Percentiles rank a stretch among this genome's conserved stretches.
Conservation (phyloP, 64 coral and sea anemone genomes). For the Astreopora myriophthalma region DNA sequence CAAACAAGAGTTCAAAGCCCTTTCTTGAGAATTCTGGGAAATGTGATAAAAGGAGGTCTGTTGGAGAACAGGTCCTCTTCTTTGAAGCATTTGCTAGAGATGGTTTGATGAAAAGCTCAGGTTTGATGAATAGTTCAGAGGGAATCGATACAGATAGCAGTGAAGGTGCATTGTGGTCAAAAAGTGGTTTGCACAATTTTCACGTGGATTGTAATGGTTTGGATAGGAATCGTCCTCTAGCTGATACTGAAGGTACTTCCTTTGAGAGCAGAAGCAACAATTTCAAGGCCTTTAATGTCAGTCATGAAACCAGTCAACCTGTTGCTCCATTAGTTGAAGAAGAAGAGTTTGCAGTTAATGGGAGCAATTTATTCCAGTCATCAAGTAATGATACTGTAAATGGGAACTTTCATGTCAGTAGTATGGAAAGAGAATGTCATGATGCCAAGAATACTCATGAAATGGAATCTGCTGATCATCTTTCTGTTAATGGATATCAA, state of each 20-base stretch:
- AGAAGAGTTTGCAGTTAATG: constrained; percentile 13
- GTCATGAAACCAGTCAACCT: background rate
- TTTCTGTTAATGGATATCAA: background rate
- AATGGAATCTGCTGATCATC: background rate
- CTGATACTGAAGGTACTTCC: background rate
- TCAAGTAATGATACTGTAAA: background rate
- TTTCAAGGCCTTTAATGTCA: background rate
- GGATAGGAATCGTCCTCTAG: background rate
- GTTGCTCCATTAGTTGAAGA: constrained; percentile 7
- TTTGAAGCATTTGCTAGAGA: constrained; percentile 27
- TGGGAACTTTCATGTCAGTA: background rate
- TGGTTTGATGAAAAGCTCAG: background rate
- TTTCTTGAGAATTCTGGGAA: background rate
- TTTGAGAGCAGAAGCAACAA: background rate
- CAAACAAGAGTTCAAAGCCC: background rate
- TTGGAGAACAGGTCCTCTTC: background rate
- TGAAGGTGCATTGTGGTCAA: background rate
- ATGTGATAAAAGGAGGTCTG: background rate
- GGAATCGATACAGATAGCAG: background rate
- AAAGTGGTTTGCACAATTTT: background rate
- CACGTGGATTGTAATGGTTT: background rate
- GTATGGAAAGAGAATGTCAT: background rate
- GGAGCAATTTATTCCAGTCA: background rate
- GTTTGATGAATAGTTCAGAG: background rate
- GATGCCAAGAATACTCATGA: background rate